Evolutionary conservation across 1,140 invertebrate species (phyloP).

Genomic region (Asbolus verrucosus): DNA sequence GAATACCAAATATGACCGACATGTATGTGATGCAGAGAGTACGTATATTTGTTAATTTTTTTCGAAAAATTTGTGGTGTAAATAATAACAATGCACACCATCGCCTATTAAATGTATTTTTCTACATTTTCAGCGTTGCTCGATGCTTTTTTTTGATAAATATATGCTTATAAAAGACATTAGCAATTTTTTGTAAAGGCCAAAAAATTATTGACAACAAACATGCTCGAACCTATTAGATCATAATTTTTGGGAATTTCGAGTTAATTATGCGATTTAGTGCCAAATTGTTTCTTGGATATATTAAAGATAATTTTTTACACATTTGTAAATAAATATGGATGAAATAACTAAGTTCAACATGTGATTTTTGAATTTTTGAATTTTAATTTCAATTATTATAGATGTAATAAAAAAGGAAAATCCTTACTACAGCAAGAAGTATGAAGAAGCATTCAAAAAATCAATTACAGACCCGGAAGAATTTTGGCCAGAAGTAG

Average conservation of each 20-base stretch:
- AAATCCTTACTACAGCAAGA: constrained; percentile 61
- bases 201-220: too few species aligned
- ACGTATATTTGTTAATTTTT: not conserved
- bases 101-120: not conserved
- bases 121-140: not conserved
- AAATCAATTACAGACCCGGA: constrained; percentile 82
- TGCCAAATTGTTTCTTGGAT: too few species aligned
- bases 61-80: constrained; percentile 30
- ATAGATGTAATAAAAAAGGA: constrained; percentile 33
- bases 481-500: constrained; percentile 88
- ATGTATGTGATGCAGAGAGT: constrained; percentile 21
- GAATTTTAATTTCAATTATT: constrained; percentile 8
- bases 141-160: too few species aligned
- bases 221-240: too few species aligned
- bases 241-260: too few species aligned
- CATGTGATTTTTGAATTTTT: not conserved
- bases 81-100: constrained; percentile 30
- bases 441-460: constrained; percentile 76
- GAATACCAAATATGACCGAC: constrained; percentile 20
- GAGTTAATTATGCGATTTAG: too few species aligned
- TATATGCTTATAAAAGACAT: too few species aligned
- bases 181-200: too few species aligned
- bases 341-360: too few species aligned
- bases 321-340: too few species aligned
- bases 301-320: too few species aligned